Percentiles rank a stretch among this genome's conserved stretches.
Conservation (phyloP, 2,797 vertebrate species). For the Molossus alvarezi region DNA sequence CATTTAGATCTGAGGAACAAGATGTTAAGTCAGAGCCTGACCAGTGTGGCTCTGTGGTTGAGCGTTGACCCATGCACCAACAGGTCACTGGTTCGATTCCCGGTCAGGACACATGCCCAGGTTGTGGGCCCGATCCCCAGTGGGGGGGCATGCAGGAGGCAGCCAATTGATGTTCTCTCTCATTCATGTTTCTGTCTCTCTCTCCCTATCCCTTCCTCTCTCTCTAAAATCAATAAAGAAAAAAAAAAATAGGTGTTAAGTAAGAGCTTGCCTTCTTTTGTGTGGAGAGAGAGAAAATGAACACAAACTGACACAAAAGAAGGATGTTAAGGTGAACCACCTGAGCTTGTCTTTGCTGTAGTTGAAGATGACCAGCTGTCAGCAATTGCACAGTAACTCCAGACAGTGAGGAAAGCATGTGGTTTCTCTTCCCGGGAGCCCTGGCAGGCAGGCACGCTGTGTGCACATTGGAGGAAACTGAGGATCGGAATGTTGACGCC, state of each 20-base stretch:
- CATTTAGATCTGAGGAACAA: neutral
- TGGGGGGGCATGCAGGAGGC: too few species aligned
- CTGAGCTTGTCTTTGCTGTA: neutral
- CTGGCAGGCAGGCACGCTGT: neutral
- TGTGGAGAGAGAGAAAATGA: neutral
- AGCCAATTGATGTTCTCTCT: too few species aligned
- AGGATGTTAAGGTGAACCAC: neutral
- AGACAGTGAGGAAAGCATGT: accelerated
- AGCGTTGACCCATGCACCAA: too few species aligned
- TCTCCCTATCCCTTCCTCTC: too few species aligned
- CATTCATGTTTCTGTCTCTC: too few species aligned
- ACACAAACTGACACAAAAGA: neutral
- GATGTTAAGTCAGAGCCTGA: too few species aligned
- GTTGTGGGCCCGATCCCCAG: too few species aligned
- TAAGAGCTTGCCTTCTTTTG: neutral
- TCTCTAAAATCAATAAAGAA: too few species aligned
- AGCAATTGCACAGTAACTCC: neutral
- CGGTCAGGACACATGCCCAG: too few species aligned
- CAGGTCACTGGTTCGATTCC: too few species aligned
- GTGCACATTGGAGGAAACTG: neutral
- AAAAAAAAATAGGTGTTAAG: too few species aligned
- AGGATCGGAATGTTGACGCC: neutral
- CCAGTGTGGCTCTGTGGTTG: too few species aligned
- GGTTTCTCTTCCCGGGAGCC: neutral
- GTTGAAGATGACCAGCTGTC: neutral